Conservation (phyloP, 2,797 vertebrate species). For the Antrozous pallidus region DNA sequence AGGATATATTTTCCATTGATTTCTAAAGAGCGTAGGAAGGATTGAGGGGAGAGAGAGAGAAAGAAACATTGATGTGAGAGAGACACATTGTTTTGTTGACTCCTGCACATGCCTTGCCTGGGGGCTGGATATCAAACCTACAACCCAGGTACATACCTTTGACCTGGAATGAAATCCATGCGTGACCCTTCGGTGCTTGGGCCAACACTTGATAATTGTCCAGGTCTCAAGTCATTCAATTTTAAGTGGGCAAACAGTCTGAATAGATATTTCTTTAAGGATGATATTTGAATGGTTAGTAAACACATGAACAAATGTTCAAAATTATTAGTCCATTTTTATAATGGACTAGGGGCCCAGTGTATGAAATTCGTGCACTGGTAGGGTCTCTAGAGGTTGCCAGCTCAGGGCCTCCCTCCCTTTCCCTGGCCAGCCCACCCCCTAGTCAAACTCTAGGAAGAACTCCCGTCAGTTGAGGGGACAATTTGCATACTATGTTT, state of each 20-base stretch:
- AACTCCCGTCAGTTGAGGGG: too few relatives aligned
- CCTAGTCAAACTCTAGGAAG: too few relatives aligned
- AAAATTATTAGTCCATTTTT: not conserved
- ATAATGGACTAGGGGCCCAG: not conserved
- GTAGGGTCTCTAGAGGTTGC: too few relatives aligned
- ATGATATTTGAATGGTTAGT: not conserved
- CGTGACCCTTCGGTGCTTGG: not conserved
- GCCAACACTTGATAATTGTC: too few relatives aligned
- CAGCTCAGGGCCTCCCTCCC: too few relatives aligned
- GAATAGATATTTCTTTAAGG: not conserved
- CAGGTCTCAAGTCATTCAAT: not conserved
- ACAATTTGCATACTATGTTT: too few relatives aligned
- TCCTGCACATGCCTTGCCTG: not conserved
- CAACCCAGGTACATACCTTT: not conserved
- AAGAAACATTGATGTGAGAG: not conserved
- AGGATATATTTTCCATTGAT: not conserved
- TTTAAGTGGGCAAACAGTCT: not conserved
- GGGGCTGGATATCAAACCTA: not conserved
- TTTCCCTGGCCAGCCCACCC: too few relatives aligned
- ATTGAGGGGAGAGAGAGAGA: too few relatives aligned
- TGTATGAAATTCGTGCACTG: too few relatives aligned
- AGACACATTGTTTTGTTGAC: not conserved
- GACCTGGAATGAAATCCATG: not conserved
- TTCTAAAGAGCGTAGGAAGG: not conserved
- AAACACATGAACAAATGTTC: not conserved